Evolutionary conservation across 2,797 vertebrate genomes (phyloP).

Genomic region (Antrozous pallidus): DNA sequence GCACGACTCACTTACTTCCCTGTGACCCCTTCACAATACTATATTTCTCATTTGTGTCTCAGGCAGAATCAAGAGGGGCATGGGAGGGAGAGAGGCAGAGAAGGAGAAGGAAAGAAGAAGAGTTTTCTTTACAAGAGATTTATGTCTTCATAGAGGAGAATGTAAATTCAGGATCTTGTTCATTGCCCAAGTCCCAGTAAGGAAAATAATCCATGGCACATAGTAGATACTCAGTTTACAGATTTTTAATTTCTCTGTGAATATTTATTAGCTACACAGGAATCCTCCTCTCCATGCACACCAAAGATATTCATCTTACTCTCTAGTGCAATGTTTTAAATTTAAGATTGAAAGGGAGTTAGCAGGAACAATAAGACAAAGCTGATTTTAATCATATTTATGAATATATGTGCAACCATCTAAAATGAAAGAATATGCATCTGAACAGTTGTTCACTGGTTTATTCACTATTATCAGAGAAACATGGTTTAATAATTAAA

Average conservation of each 20-base stretch:
- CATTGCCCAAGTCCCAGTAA: background rate
- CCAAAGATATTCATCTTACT: background rate
- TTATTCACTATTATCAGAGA: background rate
- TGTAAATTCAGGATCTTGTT: background rate
- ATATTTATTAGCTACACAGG: background rate
- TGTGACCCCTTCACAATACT: background rate
- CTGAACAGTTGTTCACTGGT: background rate
- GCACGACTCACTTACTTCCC: rapidly evolving
- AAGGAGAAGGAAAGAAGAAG: background rate
- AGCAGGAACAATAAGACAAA: background rate
- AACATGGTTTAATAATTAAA: background rate
- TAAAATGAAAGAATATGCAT: background rate
- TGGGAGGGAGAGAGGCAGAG: background rate
- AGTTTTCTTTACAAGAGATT: background rate
- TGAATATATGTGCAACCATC: background rate
- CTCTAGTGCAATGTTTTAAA: background rate
- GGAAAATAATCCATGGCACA: background rate
- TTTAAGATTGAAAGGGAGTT: background rate
- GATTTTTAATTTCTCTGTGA: background rate
- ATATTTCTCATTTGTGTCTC: background rate
- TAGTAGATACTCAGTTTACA: background rate
- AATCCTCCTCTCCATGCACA: background rate
- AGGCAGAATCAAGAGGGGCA: background rate
- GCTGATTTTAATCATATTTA: conserved; percentile 2
- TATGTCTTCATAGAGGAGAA: background rate